Percentiles rank a stretch among this genome's conserved stretches.
These are phyloP conservation scores for Tinamus guttatus DNA, from an alignment of 2,113 vertebrate genomes.

Conservation along the genomic window DNA sequence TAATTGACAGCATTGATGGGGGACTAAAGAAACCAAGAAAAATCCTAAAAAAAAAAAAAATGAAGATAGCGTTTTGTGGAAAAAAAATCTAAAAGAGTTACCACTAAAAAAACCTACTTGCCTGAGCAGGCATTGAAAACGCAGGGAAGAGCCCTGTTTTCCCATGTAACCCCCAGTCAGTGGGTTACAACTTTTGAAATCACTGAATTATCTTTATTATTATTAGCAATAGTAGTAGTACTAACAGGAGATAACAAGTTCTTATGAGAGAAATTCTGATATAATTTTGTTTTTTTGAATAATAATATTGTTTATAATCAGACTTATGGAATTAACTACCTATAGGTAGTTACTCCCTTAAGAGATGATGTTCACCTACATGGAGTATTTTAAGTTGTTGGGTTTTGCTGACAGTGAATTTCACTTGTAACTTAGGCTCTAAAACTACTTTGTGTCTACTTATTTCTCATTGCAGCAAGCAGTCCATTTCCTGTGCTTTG, in stretches of 20 bases:
- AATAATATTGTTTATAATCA: background rate
- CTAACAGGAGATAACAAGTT: background rate
- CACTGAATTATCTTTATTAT: background rate
- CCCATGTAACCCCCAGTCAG: background rate
- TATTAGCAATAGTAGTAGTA: background rate
- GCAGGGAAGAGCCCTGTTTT: background rate
- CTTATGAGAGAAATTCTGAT: background rate
- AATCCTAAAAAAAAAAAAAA: background rate
- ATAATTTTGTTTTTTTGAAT: rapidly evolving
- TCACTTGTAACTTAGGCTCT: background rate
- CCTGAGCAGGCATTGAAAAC: background rate
- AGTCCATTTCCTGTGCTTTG: background rate
- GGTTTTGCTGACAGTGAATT: background rate
- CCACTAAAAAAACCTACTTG: background rate
- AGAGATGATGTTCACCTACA: background rate
- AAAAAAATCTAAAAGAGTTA: background rate
- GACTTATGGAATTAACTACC: background rate
- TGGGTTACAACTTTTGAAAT: background rate
- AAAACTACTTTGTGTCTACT: background rate
- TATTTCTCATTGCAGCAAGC: background rate
- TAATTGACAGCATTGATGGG: constrained; percentile 46
- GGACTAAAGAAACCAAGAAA: background rate
- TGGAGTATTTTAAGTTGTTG: background rate
- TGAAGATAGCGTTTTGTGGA: background rate
- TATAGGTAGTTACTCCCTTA: background rate